Evolutionary conservation across 1,140 invertebrate species (phyloP).

Genomic region (Aphelenchoides besseyi): DNA sequence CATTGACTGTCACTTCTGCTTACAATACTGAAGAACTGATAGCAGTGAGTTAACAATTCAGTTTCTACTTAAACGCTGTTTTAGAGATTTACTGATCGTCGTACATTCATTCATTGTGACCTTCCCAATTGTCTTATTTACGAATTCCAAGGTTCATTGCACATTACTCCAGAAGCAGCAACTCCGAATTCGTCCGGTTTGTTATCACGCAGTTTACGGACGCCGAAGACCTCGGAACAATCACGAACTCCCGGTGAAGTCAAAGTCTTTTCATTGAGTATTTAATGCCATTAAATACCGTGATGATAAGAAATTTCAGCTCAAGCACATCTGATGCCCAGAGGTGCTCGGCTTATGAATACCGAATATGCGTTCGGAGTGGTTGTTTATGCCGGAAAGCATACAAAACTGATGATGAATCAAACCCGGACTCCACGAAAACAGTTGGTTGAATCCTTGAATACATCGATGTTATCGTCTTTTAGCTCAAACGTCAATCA

Average conservation of each 20-base stretch:
- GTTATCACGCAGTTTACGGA: too few species aligned
- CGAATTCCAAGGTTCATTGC: constrained; percentile 71
- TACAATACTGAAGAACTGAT: constrained; percentile 72
- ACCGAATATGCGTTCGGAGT: constrained; percentile 82
- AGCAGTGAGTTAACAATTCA: background rate
- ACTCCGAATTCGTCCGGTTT: too few species aligned
- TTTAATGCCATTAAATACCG: too few species aligned
- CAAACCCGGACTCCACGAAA: constrained; percentile 19
- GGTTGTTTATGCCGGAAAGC: constrained; percentile 26
- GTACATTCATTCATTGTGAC: constrained; percentile 84
- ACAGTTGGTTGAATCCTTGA: background rate
- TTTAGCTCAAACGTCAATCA: background rate
- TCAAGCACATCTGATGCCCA: constrained; percentile 83
- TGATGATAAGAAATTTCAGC: too few species aligned
- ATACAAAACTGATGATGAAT: constrained; percentile 32
- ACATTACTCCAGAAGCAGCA: background rate
- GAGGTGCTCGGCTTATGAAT: constrained; percentile 88
- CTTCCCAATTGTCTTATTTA: constrained; percentile 90
- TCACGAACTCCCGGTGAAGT: too few species aligned
- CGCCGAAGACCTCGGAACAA: too few species aligned
- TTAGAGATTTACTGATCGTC: constrained; percentile 72
- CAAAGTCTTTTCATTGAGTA: too few species aligned
- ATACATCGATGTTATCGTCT: background rate
- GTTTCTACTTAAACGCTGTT: constrained; percentile 66
- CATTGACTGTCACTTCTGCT: constrained; percentile 72